A percentile compares a stretch with the other conserved stretches of the same genome.
Evolutionary conservation across 2,797 vertebrate species (phyloP).

Genomic region (Mormyrops attenuatus): DNA sequence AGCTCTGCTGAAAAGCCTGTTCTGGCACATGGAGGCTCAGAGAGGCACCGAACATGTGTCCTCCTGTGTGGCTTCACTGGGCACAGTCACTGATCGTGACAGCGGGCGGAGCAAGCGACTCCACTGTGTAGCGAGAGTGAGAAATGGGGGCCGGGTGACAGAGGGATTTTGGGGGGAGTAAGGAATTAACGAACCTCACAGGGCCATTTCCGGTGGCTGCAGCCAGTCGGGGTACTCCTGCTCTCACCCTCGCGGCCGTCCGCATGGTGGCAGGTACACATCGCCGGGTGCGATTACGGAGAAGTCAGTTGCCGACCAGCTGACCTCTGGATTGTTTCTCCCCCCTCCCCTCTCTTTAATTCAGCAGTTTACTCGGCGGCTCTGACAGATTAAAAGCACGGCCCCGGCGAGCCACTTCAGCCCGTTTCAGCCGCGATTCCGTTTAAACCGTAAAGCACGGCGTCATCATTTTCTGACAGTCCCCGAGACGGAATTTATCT

Average conservation of each 20-base stretch:
- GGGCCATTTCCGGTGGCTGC: not conserved
- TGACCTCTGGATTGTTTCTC: conserved; percentile 71
- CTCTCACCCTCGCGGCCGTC: not conserved
- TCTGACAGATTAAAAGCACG: conserved; percentile 82
- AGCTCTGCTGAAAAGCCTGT: conserved; percentile 30
- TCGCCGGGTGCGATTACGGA: conserved; percentile 4
- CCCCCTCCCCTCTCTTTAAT: conserved; percentile 55
- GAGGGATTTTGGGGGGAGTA: not conserved
- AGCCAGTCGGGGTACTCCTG: not conserved
- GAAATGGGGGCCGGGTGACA: not conserved
- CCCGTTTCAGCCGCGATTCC: conserved; percentile 59
- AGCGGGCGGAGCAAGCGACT: not conserved
- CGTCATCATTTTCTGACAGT: conserved; percentile 99
- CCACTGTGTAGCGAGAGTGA: not conserved
- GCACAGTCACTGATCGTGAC: not conserved
- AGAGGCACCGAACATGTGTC: not conserved
- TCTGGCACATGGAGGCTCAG: conserved; percentile 25
- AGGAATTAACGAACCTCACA: not conserved
- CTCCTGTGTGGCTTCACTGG: conserved; percentile 27
- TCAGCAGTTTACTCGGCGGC: conserved; percentile 72
- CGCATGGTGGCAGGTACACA: not conserved
- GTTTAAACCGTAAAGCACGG: conserved; percentile 96
- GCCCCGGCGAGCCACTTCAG: conserved; percentile 71
- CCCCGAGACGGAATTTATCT: conserved; percentile 97
- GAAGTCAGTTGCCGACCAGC: conserved; percentile 66